Evolutionary conservation across 2,888 invertebrate genomes (phyloP), one percentile per base, ranked within the genome.

Genomic region (Acanthosepion pharaonis): DNA sequence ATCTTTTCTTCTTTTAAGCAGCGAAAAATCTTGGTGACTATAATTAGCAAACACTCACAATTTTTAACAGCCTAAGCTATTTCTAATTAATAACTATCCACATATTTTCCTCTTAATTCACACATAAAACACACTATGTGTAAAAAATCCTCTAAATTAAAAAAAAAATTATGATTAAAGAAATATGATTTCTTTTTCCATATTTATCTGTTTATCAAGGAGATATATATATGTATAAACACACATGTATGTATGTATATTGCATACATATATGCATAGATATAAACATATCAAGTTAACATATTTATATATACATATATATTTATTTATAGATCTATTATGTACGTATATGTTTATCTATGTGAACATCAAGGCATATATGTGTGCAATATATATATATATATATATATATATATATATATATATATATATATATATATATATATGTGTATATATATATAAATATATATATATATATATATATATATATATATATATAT

Each of bases 381-480:
- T 94, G 28, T 55, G 20, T 94, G 42, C 55, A 8, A n/a, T 25
- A 28, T 55, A 55, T 55, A 94, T 94, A 55, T 53, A 55, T 94
- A 94, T 94, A 94, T 55, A 94, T 94, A 94, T 94, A 53, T 53
- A 94, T 94, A 53, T 53, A 53, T 94, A 94, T 94, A 53, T 53
- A 94, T 94, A 94, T 94, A 53, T 53, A 94, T 94, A 53, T 53
- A 53, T 94, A 94, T 94, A 53, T 53, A 42, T 53, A 94, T 53
- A 53, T 94, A 53, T 92, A 42, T 92, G 11, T 42, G 11, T 18
- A 42, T 42, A 42, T 42, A 33, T 42, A 33, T 42, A 33, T 42
- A 42, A 1, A 42, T 42, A 42, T 42, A 42, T 42, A 42, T 42
- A 42, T 42, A 42, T 2, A 42, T 42, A 33, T 33, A 33, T 33